Conservation (phyloP, 2,888 invertebrate species). For the Drosophila picticornis region DNA sequence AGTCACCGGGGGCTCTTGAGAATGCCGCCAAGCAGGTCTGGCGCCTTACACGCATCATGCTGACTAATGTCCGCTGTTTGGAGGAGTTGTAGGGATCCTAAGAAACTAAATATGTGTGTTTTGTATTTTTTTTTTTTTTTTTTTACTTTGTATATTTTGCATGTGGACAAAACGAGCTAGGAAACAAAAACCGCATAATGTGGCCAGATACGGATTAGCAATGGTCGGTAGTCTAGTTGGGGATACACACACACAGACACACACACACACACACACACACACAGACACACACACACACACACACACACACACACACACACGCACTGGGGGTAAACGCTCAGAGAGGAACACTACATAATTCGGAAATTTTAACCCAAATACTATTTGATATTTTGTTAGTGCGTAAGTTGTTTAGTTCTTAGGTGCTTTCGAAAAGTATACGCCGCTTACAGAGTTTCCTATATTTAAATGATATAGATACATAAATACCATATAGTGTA, state of each 20-base stretch:
- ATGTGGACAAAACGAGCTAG: conserved; percentile 29
- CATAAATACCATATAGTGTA: conserved; percentile 20
- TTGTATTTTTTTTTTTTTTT: conserved; percentile 19
- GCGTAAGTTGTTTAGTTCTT: conserved; percentile 65
- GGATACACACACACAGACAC: background rate
- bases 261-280: background rate
- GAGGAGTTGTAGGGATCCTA: conserved; percentile 90
- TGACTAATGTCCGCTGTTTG: conserved; percentile 95
- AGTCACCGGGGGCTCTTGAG: conserved; percentile 95
- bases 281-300: background rate
- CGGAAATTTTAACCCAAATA: conserved; percentile 78
- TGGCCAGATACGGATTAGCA: conserved; percentile 32
- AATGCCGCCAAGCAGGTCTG: conserved; percentile 97
- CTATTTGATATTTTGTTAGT: conserved; percentile 78
- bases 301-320: background rate
- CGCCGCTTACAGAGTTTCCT: conserved; percentile 80
- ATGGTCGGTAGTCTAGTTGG: conserved; percentile 15
- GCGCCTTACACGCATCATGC: conserved; percentile 95
- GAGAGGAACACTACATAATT: conserved; percentile 44
- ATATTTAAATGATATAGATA: conserved; percentile 61
- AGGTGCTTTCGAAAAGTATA: conserved; percentile 84
- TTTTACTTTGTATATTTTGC: conserved; percentile 10
- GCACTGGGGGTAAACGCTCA: conserved; percentile 38
- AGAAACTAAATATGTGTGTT: conserved; percentile 8
- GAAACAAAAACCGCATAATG: conserved; percentile 44